Percentiles rank a stretch among this genome's conserved stretches.
Conservation (phyloP, 1,140 invertebrate genomes). For the Galleria mellonella region DNA sequence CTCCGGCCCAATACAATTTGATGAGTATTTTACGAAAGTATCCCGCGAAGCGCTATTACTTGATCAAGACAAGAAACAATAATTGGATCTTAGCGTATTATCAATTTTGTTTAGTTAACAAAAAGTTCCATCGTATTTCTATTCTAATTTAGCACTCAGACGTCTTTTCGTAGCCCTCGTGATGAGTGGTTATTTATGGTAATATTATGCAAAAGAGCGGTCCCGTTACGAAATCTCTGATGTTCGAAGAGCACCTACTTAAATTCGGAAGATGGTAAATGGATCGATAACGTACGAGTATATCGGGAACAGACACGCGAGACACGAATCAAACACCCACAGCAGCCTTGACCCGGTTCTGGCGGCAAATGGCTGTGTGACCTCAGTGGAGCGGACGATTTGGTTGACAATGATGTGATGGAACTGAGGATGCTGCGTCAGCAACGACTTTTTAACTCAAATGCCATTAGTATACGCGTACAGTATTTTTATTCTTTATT, state of each 20-base stretch:
- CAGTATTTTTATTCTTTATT: neutral
- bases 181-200: neutral
- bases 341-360: constrained; percentile 17
- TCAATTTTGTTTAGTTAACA: no score
- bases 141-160: neutral
- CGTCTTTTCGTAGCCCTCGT: neutral
- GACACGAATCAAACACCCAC: constrained; percentile 13
- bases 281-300: constrained; percentile 9
- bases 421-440: neutral
- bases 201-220: constrained; percentile 4
- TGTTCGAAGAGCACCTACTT: neutral
- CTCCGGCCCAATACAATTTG: neutral
- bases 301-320: constrained; percentile 19
- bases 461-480: neutral
- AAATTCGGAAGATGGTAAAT: constrained; percentile 5
- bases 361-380: neutral
- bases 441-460: neutral
- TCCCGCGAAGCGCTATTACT: no score
- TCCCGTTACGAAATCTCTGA: neutral
- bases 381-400: constrained; percentile 1
- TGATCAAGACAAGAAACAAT: no score
- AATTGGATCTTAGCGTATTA: no score
- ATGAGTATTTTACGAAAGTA: neutral
- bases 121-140: no score
- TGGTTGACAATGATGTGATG: constrained; percentile 9